These are phyloP conservation scores for Drosophila pruinosa DNA, from an alignment of 1,140 invertebrate genomes.

Conservation along the genomic window DNA sequence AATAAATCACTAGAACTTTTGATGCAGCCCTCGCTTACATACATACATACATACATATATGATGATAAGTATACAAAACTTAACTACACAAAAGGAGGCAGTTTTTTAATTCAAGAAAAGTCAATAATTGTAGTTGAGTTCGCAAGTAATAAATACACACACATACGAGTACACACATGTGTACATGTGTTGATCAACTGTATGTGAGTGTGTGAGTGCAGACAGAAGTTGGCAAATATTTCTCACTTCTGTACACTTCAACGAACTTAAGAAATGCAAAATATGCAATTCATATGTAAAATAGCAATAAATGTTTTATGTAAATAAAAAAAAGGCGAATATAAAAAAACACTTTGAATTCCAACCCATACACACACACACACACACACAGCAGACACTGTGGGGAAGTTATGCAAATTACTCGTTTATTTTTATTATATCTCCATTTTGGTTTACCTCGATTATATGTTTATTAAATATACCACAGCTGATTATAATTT, in stretches of 20 bases:
- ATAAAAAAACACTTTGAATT: background rate
- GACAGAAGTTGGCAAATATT: slow-evolving; percentile 28
- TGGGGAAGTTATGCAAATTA: background rate
- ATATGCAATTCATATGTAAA: slow-evolving; percentile 33
- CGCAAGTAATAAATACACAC: slow-evolving; percentile 2
- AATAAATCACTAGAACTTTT: background rate
- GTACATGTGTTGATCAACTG: too few species aligned
- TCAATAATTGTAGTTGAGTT: background rate
- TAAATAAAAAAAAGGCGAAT: slow-evolving; percentile 16
- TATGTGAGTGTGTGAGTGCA: background rate
- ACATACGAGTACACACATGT: slow-evolving; percentile 3
- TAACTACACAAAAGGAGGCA: too few species aligned
- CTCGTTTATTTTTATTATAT: background rate
- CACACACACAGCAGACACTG: too few species aligned
- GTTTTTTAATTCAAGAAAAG: background rate
- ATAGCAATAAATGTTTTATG: slow-evolving; percentile 47
- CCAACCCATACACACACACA: background rate
- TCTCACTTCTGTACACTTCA: slow-evolving; percentile 31
- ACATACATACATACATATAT: background rate
- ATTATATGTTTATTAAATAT: background rate
- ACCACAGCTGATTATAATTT: background rate
- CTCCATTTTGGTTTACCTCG: background rate
- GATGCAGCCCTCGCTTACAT: background rate
- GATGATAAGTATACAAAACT: too few species aligned
- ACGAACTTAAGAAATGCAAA: slow-evolving; percentile 40